Base-by-base conservation (phyloP, 2,888 invertebrate genomes). In the Pollenia angustigena region DNA sequence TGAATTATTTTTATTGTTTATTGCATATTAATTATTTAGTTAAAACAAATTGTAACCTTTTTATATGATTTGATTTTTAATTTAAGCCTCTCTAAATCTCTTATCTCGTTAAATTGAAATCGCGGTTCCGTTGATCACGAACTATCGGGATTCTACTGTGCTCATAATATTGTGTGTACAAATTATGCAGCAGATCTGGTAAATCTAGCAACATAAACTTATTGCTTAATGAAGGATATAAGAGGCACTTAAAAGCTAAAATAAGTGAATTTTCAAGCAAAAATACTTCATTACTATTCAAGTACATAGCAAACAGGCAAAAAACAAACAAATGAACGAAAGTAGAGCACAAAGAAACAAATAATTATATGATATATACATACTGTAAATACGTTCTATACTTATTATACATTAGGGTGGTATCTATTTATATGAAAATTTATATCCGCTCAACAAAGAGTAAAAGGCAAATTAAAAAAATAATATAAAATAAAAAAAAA, bases 181-280 rank as follows among this genome's bases (percentile, higher is more conserved):
- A 54, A 12, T 52, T 40, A 48, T 58, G 64, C 44, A 42, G 64
- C 54, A 44, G 42, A 79, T 18, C 18, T 58, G 12, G 58, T 58
- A 58, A 42, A 69, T 48, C 68, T 58, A 81, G 72, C 64, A 81
- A 90, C 89, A 90, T 84, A 89, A 90, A 90, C 89, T 90, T 90
- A 90, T 91, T 90, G 91, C 90, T 90, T 91, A 91, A 91, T 91
- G 90, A 91, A 90, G 87, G 75, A 79, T 82, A 58, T 79, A 85
- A 80, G 75, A 69, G 66, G 71, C 80, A 81, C 82, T 85, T 82
- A 71, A 44, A 79, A 75, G 76, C 82, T 64, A 52, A 75, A 80
- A 64, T 85, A 66, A 85, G 81, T 76, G 69, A 60, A 76, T 85
- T 75, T 69, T 75, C 44, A 71, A 71, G 81, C 71, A 62, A 64